These are phyloP conservation scores for Lathronympha strigana DNA, from an alignment of 2,888 invertebrate genomes.

Conservation along the genomic window DNA sequence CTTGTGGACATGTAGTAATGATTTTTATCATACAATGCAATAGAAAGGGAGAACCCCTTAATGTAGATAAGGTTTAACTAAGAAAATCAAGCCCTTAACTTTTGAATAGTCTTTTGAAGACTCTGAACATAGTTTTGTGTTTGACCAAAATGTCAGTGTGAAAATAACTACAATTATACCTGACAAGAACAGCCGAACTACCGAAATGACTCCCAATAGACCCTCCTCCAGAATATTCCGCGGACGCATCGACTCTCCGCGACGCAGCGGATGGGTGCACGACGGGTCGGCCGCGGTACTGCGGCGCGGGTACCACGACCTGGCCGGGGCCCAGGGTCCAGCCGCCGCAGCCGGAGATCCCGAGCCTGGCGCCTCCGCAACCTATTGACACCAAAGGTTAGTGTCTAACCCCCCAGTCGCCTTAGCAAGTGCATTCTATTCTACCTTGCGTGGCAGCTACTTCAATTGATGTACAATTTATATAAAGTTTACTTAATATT, in stretches of 20 bases:
- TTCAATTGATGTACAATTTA: too few species aligned
- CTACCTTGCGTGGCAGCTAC: not conserved
- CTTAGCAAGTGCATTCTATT: not conserved
- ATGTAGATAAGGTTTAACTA: too few species aligned
- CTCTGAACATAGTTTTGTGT: too few species aligned
- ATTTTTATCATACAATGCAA: too few species aligned
- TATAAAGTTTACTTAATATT: too few species aligned
- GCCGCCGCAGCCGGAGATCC: conserved; percentile 77
- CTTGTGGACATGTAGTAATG: too few species aligned
- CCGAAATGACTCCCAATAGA: conserved; percentile 14
- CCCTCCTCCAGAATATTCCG: conserved; percentile 70
- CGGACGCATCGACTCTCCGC: conserved; percentile 76
- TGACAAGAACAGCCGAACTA: not conserved
- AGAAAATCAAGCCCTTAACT: too few species aligned
- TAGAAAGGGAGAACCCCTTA: too few species aligned
- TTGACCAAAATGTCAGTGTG: not conserved
- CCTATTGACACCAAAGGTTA: conserved; percentile 81
- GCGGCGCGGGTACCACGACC: conserved; percentile 82
- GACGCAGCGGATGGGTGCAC: conserved; percentile 82
- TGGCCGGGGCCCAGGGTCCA: conserved; percentile 83
- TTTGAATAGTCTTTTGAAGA: too few species aligned
- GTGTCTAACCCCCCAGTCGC: not conserved
- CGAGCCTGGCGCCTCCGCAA: conserved; percentile 69
- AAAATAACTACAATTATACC: not conserved
- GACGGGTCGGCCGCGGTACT: conserved; percentile 83